Evolutionary conservation across 2,797 vertebrate genomes (phyloP).

Genomic region (Intellagama lesueurii): DNA sequence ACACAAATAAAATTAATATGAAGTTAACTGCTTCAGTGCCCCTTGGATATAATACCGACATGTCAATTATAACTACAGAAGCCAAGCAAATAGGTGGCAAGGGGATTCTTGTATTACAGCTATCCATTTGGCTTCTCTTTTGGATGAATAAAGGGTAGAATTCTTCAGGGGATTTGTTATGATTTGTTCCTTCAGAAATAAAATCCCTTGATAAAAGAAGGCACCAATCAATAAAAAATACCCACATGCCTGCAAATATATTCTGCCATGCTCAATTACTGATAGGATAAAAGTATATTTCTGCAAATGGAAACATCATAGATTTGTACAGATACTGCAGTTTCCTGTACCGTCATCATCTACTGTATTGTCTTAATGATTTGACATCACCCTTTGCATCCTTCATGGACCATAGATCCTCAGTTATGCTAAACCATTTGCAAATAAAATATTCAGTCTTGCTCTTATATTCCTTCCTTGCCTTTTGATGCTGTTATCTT

Average conservation of each 20-base stretch:
- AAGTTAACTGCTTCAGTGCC: conserved; percentile 61
- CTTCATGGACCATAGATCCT: conserved; percentile 20
- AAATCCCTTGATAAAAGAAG: conserved; percentile 14
- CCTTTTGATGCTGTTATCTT: neutral
- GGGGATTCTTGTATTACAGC: conserved; percentile 7
- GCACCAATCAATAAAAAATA: conserved; percentile 12
- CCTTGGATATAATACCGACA: conserved; percentile 4
- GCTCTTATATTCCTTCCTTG: neutral
- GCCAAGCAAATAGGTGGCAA: conserved; percentile 6
- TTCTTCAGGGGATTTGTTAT: conserved; percentile 1
- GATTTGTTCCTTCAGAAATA: conserved; percentile 15
- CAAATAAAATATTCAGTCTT: conserved; percentile 1
- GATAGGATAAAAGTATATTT: neutral
- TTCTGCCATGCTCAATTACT: neutral
- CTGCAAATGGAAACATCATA: neutral
- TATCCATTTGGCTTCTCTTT: conserved; percentile 1
- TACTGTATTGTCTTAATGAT: neutral
- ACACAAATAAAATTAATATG: conserved; percentile 56
- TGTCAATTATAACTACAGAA: conserved; percentile 32
- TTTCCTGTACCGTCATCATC: neutral
- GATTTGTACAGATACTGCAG: conserved; percentile 12
- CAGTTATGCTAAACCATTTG: neutral
- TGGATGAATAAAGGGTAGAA: neutral
- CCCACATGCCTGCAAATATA: neutral
- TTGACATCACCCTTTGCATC: conserved; percentile 10